Conservation (phyloP, 2,797 vertebrate genomes). For the Rhinella marina region DNA sequence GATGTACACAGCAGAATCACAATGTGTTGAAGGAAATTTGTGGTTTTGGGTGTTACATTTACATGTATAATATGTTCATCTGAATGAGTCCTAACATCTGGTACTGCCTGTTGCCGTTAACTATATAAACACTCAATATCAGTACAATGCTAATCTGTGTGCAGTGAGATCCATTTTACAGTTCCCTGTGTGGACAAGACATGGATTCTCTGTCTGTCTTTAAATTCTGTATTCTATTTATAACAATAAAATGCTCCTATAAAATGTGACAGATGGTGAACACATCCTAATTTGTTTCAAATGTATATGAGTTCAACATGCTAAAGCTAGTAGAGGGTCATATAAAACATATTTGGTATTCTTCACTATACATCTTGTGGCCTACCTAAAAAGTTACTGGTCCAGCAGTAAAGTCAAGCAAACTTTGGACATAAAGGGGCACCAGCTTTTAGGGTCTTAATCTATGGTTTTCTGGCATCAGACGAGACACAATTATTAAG, state of each 20-base stretch:
- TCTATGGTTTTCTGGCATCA: too few relatives aligned
- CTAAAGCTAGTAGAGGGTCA: slow-evolving; percentile 66
- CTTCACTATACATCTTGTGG: slow-evolving; percentile 42
- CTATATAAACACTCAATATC: background rate
- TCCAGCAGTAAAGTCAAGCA: background rate
- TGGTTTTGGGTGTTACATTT: background rate
- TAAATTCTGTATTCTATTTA: slow-evolving; percentile 72
- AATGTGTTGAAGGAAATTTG: too few relatives aligned
- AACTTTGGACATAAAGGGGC: background rate
- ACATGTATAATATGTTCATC: background rate
- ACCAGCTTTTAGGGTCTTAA: too few relatives aligned
- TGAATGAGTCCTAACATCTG: background rate
- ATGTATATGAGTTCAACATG: slow-evolving; percentile 66
- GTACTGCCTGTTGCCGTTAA: background rate
- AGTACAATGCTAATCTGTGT: background rate
- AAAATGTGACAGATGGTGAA: slow-evolving; percentile 75
- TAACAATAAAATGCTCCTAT: slow-evolving; percentile 75
- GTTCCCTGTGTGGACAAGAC: background rate
- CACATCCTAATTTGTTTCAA: slow-evolving; percentile 73
- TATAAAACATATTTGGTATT: slow-evolving; percentile 67
- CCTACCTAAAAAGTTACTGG: background rate
- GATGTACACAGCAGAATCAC: too few relatives aligned
- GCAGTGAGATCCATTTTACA: background rate
- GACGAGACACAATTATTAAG: too few relatives aligned
- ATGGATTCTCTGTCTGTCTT: background rate